phyloP scores from a whole-genome alignment of 2,113 vertebrate genomes.

The Lonchura striata region DNA sequence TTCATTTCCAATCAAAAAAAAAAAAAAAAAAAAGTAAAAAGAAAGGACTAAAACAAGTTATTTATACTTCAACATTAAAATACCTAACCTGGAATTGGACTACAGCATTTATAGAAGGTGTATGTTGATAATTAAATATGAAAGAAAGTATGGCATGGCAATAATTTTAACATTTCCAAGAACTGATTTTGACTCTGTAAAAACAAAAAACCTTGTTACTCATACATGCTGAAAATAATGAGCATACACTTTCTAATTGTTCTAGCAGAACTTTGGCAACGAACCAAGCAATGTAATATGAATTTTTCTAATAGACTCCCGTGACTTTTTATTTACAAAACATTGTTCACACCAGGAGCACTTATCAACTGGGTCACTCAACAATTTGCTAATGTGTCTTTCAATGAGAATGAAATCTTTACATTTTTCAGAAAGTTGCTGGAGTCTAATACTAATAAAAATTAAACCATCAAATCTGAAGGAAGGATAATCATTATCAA shows the following conservation, averaged over 20 bases:
- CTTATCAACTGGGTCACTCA: neutral
- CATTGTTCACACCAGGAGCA: neutral
- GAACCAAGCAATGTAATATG: neutral
- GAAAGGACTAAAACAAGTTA: neutral
- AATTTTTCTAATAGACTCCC: neutral
- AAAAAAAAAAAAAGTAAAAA: neutral
- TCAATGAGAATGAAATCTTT: neutral
- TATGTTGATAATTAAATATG: neutral
- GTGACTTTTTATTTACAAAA: neutral
- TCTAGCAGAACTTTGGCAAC: slow-evolving; percentile 24
- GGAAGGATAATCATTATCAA: neutral
- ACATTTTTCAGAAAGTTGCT: neutral
- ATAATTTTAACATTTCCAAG: neutral
- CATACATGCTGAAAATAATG: neutral
- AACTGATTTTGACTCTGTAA: neutral
- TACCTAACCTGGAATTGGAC: neutral
- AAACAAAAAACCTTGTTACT: neutral
- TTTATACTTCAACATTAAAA: neutral
- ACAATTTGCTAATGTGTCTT: neutral
- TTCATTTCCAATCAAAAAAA: neutral
- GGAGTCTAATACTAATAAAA: neutral
- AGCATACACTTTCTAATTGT: neutral
- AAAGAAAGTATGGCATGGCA: neutral
- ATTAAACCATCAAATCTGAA: neutral
- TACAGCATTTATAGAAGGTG: neutral